phyloP scores from a whole-genome alignment of 2,113 vertebrate genomes.

The Alethe diademata region DNA sequence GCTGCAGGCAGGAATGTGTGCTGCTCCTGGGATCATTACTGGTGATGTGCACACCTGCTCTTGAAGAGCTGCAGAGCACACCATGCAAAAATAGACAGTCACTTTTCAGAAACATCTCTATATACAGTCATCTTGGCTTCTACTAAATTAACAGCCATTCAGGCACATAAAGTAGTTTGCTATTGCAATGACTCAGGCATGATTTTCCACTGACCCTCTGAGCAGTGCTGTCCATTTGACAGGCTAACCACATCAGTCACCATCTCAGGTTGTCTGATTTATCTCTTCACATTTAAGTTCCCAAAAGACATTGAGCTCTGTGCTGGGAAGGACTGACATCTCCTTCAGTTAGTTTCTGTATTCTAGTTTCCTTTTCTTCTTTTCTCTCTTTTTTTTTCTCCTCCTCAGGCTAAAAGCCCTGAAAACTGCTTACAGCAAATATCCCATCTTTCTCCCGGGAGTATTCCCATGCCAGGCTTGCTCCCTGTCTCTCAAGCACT shows the following conservation, averaged over 20 bases:
- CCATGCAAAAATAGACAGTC: background rate
- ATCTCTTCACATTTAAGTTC: conserved; percentile 9
- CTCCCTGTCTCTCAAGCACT: background rate
- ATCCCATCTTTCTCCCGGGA: background rate
- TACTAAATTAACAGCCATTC: conserved; percentile 27
- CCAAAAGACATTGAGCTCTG: background rate
- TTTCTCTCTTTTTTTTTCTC: background rate
- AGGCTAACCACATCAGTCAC: conserved; percentile 47
- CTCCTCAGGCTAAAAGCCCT: background rate
- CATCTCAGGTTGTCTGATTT: conserved; percentile 26
- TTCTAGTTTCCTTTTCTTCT: background rate
- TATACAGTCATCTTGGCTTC: background rate
- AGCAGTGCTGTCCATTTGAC: conserved; percentile 23
- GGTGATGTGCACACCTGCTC: background rate
- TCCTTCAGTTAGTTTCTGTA: background rate
- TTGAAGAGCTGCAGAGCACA: background rate
- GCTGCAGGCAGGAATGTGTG: background rate
- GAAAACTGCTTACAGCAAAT: background rate
- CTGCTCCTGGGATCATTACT: background rate
- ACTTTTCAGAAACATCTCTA: conserved; percentile 2
- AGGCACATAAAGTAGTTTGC: conserved; percentile 2
- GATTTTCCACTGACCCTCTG: background rate
- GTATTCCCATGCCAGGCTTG: background rate
- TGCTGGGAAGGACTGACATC: background rate
- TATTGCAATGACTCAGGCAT: background rate